Percentiles rank a stretch among this genome's conserved stretches.
Evolutionary conservation across 2,888 invertebrate genomes (phyloP).

Genomic region (Chirona hameri): DNA sequence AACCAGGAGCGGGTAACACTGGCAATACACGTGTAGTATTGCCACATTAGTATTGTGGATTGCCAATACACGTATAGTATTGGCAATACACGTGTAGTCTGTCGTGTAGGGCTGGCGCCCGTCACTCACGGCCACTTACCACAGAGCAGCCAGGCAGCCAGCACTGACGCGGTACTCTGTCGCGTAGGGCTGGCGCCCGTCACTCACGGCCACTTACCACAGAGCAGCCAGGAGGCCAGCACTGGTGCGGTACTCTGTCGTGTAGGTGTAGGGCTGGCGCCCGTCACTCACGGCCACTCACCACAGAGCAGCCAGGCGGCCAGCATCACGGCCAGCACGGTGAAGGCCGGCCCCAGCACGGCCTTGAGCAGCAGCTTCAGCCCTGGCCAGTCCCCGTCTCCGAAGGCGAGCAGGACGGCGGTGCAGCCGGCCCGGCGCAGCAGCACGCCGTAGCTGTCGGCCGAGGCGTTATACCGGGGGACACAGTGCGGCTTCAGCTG

Average conservation of each 20-base stretch:
- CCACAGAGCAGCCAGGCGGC: conserved; percentile 7
- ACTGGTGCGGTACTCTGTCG: too few species aligned
- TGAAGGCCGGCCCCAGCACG: neutral
- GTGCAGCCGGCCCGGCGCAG: neutral
- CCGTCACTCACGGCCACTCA: neutral
- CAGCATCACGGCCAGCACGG: neutral
- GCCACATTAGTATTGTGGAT: too few species aligned
- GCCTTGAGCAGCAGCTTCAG: too few species aligned
- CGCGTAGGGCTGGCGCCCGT: too few species aligned
- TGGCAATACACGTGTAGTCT: too few species aligned
- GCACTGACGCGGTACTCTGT: too few species aligned
- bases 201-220: neutral
- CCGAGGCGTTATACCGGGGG: too few species aligned
- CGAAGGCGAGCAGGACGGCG: neutral
- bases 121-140: neutral
- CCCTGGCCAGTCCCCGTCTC: neutral
- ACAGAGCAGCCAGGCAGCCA: neutral
- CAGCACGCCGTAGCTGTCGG: neutral
- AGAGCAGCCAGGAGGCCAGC: neutral
- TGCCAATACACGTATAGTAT: too few species aligned
- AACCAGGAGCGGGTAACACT: too few species aligned
- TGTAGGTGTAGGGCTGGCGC: too few species aligned
- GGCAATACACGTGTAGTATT: too few species aligned
- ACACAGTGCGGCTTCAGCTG: neutral
- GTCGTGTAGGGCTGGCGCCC: too few species aligned